phyloP scores from a whole-genome alignment of 2,113 vertebrate genomes.

The Lepisosteus osseus region DNA sequence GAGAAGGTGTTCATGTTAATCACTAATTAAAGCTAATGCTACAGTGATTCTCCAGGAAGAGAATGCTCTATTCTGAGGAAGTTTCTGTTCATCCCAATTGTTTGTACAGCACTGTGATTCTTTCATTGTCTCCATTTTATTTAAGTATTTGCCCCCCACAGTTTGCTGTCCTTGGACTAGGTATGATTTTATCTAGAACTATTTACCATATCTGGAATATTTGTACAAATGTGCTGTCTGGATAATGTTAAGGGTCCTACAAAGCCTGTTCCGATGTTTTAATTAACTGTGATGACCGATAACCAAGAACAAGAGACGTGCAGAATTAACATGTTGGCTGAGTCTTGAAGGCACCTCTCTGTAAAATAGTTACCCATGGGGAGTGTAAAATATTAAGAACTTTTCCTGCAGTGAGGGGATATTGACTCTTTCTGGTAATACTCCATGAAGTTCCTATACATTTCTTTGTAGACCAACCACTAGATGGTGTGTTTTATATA shows the following conservation, averaged over 20 bases:
- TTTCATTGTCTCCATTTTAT: too few species aligned
- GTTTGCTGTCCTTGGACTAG: too few species aligned
- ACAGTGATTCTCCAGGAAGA: conserved; percentile 2
- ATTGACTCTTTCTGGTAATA: conserved; percentile 14
- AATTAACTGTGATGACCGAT: neutral
- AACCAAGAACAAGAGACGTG: neutral
- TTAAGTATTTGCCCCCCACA: too few species aligned
- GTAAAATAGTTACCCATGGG: neutral
- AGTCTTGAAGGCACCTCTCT: neutral
- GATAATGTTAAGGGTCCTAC: too few species aligned
- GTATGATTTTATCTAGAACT: too few species aligned
- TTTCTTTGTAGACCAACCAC: neutral
- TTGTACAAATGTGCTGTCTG: too few species aligned
- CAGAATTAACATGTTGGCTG: neutral
- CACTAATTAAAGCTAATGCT: conserved; percentile 23
- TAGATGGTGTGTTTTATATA: conserved; percentile 17
- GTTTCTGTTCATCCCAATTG: neutral
- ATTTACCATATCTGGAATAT: too few species aligned
- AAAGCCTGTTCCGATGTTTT: neutral
- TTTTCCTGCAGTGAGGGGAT: conserved; percentile 14
- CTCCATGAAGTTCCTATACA: neutral
- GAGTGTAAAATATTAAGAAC: conserved; percentile 8
- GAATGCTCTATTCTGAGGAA: conserved; percentile 32
- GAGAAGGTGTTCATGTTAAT: conserved; percentile 28
- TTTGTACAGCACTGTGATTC: neutral